Percentiles rank a stretch among this genome's conserved stretches.
Evolutionary conservation across 2,888 invertebrate species (phyloP).

Genomic region (Empis livida): DNA sequence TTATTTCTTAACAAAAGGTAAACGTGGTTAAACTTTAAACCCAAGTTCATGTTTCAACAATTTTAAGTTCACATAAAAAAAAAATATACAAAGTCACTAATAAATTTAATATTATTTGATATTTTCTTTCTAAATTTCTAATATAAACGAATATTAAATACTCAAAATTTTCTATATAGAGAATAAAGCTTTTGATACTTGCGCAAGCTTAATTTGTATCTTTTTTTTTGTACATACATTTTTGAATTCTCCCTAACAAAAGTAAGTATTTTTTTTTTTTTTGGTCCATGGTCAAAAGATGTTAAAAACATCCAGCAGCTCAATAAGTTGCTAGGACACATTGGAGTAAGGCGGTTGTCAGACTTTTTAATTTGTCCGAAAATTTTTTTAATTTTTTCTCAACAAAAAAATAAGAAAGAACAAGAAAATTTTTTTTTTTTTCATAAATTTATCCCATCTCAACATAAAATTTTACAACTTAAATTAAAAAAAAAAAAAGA

Average conservation of each 20-base stretch:
- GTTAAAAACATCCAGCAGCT: conserved; percentile 22
- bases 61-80: neutral
- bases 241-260: neutral
- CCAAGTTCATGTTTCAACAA: neutral
- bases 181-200: neutral
- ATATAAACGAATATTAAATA: too few relatives aligned
- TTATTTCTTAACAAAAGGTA: neutral
- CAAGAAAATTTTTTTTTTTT: too few relatives aligned
- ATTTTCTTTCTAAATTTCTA: too few relatives aligned
- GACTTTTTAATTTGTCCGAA: too few relatives aligned
- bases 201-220: neutral
- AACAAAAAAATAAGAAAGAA: too few relatives aligned
- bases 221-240: too few relatives aligned
- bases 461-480: too few relatives aligned
- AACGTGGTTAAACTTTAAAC: neutral
- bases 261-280: neutral
- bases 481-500: too few relatives aligned
- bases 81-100: neutral
- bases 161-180: too few relatives aligned
- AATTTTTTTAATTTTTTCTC: too few relatives aligned
- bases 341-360: conserved; percentile 27
- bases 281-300: conserved; percentile 33
- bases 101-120: neutral
- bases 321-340: conserved; percentile 37
- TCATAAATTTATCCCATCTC: too few relatives aligned